Evolutionary conservation across 2,113 vertebrate species (phyloP), one percentile per base, ranked within the genome.

Genomic region (Nesoenas mayeri): DNA sequence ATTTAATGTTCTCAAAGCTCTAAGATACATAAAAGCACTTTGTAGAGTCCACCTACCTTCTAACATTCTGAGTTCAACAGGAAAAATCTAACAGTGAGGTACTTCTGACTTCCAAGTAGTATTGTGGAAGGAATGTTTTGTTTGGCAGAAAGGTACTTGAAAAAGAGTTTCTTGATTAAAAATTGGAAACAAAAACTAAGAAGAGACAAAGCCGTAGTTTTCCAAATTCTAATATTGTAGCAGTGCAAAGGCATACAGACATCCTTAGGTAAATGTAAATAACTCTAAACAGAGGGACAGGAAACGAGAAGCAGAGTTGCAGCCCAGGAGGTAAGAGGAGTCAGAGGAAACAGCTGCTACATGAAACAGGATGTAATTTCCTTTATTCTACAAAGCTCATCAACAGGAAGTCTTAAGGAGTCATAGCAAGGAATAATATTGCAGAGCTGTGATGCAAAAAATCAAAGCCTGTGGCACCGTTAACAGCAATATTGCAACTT

Each of bases 1-100:
- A 93, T 48, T 44, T 88, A 95, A 79, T 96, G 67, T 91, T 95
- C 53, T 94, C 69, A 86, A 85, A 85, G 36, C 83, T 88, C 60
- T 94, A 72, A 67, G 34, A 71, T 81, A 83, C 79, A 75, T 78
- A 78, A n/a, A 96, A 65, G 5, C 25, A 50, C 38, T 50, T 84
- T 61, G 38, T 85, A 58, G 42, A 85, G 69, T 58, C 61, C 53
- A 36, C 50, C 61, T 87, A 26, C 28, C 51, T 67, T 29, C 29
- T 96, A 36, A 54, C 22, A 77, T 89, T 90, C 32, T 44, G 69
- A 91, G 44, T 65, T 56, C 38, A 57, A 16, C 15, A 48, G 25
- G 80, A 31, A 80, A 79, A 85, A 36, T 42, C 51, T 61, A 79
- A 11, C 21, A 75, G 21, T 42, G 42, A 71, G 64, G 31, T 86